phyloP scores from a whole-genome alignment of 1,140 invertebrate species.

The Daktulosphaira vitifoliae region DNA sequence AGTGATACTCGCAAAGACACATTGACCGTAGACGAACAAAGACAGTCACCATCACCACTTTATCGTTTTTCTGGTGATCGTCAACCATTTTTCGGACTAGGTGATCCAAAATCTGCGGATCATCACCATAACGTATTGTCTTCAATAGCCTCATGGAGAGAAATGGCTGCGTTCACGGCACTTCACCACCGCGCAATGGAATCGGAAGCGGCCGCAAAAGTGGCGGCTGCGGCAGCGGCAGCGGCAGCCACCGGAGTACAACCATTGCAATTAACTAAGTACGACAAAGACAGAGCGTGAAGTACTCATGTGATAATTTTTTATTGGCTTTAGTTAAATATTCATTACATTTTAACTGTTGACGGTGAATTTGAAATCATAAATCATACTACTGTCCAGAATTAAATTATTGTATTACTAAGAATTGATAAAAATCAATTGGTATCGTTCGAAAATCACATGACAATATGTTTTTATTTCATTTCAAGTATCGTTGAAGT shows the following conservation, averaged over 20 bases:
- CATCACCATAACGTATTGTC: slow-evolving; percentile 33
- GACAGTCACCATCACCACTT: neutral
- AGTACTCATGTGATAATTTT: too few relatives aligned
- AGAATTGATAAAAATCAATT: too few relatives aligned
- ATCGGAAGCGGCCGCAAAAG: slow-evolving; percentile 9
- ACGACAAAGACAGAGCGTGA: slow-evolving; percentile 36
- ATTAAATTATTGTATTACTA: too few relatives aligned
- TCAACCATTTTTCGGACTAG: neutral
- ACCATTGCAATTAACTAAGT: slow-evolving; percentile 39
- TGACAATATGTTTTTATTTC: too few relatives aligned
- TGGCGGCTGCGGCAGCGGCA: slow-evolving; percentile 6
- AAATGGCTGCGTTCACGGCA: slow-evolving; percentile 35
- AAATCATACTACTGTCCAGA: too few relatives aligned
- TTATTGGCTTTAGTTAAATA: too few relatives aligned
- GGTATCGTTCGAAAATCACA: too few relatives aligned
- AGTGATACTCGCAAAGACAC: neutral
- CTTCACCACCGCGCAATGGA: slow-evolving; percentile 17
- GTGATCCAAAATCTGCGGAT: too few relatives aligned
- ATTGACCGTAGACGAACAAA: too few relatives aligned
- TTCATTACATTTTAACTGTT: too few relatives aligned
- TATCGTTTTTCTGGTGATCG: neutral
- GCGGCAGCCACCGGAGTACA: slow-evolving; percentile 24
- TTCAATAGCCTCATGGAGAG: slow-evolving; percentile 37
- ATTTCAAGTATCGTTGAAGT: too few relatives aligned
- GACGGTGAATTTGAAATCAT: too few relatives aligned